Conservation (phyloP, 2,797 vertebrate species). For the Hippopotamyrus pictus region DNA sequence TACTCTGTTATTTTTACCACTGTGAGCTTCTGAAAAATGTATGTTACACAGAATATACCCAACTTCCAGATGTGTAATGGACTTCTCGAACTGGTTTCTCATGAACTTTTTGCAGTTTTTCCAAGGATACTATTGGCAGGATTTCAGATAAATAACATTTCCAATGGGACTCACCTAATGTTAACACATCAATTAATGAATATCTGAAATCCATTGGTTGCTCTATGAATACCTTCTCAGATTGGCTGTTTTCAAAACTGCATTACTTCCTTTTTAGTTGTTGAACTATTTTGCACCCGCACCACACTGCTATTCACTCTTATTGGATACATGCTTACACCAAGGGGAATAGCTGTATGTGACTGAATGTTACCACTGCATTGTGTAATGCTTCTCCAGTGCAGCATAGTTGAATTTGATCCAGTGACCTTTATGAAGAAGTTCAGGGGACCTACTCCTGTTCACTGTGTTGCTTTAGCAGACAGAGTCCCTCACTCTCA, state of each 20-base stretch:
- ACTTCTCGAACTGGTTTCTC: background rate
- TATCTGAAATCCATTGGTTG: background rate
- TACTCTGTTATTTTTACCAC: slow-evolving; percentile 8
- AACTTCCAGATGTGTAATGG: background rate
- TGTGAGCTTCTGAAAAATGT: background rate
- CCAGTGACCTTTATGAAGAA: background rate
- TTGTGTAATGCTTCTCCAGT: background rate
- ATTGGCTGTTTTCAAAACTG: background rate
- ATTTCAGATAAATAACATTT: background rate
- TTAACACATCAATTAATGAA: background rate
- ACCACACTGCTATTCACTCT: background rate
- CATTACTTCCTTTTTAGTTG: background rate
- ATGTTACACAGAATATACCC: background rate
- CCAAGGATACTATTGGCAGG: background rate
- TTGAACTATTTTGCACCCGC: background rate
- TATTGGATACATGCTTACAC: background rate
- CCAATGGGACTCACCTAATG: background rate
- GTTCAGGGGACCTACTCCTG: background rate
- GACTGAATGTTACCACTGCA: background rate
- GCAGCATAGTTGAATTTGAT: slow-evolving; percentile 1
- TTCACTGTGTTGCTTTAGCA: background rate
- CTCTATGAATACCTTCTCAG: background rate
- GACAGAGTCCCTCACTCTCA: background rate
- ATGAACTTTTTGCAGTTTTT: background rate
- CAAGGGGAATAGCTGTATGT: background rate